Conservation (phyloP, 1,140 invertebrate species). For the Tetraneura akinire region DNA sequence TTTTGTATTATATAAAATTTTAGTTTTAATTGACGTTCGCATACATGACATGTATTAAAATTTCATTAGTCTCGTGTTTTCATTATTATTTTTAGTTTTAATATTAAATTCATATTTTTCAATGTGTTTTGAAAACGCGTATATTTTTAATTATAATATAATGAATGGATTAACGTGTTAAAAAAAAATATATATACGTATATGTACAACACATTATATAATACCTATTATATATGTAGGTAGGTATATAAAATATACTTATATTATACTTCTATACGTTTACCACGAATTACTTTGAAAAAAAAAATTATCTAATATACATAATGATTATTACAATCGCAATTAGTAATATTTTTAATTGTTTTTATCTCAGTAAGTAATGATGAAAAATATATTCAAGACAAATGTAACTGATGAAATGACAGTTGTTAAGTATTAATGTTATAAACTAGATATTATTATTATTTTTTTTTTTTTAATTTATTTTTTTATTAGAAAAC, state of each 20-base stretch:
- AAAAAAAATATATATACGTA: not conserved
- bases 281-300: no score
- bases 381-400: not conserved
- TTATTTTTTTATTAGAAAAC: no score
- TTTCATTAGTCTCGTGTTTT: constrained; percentile 10
- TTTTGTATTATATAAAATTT: not conserved
- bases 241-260: no score
- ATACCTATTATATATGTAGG: no score
- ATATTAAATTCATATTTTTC: not conserved
- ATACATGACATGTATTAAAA: constrained; percentile 15
- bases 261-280: not conserved
- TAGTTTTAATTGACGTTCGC: not conserved
- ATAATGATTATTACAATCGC: constrained; percentile 8
- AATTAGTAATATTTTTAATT: not conserved
- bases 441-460: no score
- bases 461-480: no score
- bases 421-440: no score
- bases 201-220: no score
- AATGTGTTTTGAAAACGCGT: not conserved
- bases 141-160: constrained; percentile 17
- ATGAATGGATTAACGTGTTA: constrained; percentile 7
- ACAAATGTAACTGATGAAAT: no score
- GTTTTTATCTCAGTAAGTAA: not conserved
- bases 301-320: not conserved
- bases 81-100: not conserved